Conservation (phyloP, 2,113 vertebrate genomes). For the Scomber japonicus region DNA sequence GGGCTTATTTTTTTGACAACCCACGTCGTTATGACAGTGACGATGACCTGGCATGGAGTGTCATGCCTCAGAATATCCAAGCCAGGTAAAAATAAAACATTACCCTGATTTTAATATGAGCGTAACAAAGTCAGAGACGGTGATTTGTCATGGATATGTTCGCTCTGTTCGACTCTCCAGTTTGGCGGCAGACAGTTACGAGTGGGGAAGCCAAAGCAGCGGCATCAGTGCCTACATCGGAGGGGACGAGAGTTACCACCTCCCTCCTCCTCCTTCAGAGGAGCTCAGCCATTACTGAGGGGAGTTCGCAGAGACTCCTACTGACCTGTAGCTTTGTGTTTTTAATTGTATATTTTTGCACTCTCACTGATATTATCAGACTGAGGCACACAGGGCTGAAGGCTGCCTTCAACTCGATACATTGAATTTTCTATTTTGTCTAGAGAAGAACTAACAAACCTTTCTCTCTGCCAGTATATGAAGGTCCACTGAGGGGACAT, state of each 20-base stretch:
- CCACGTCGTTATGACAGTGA: constrained; percentile 97
- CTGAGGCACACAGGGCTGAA: constrained; percentile 52
- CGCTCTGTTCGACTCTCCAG: constrained; percentile 68
- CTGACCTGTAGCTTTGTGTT: constrained; percentile 2
- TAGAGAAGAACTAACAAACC: constrained; percentile 49
- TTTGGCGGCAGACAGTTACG: constrained; percentile 90
- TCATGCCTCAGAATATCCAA: constrained; percentile 91
- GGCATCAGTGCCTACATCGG: constrained; percentile 89
- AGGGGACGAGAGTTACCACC: constrained; percentile 82
- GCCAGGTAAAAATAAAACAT: constrained; percentile 86
- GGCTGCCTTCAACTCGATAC: constrained; percentile 18
- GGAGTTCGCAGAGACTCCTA: constrained; percentile 8
- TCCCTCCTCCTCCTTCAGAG: constrained; percentile 82
- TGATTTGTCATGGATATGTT: not conserved
- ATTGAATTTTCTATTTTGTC: constrained; percentile 44
- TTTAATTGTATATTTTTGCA: constrained; percentile 69
- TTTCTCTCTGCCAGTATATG: constrained; percentile 55
- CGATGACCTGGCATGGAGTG: constrained; percentile 94
- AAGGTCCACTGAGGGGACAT: constrained; percentile 41
- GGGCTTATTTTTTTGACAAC: constrained; percentile 98
- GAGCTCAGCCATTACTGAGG: constrained; percentile 85
- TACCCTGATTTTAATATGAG: not conserved
- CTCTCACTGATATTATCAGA: constrained; percentile 40
- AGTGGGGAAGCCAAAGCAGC: constrained; percentile 91
- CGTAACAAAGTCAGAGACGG: not conserved